These are phyloP conservation scores for Nasonovia ribisnigri DNA, from an alignment of 2,888 invertebrate species.

Conservation along the genomic window DNA sequence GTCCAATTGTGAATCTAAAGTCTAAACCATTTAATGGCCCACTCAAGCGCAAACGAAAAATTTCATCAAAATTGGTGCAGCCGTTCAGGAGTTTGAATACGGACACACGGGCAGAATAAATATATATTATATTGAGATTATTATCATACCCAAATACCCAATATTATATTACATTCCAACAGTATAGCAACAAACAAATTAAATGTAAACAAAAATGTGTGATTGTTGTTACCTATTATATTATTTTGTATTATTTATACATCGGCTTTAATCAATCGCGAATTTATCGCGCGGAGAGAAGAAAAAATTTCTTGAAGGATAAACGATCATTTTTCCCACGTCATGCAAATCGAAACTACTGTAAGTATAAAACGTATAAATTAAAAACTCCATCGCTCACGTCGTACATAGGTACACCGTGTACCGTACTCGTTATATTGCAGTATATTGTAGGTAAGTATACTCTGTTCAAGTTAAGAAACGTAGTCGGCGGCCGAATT, in stretches of 20 bases:
- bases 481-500: no score
- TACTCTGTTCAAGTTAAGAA: no score
- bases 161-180: not conserved
- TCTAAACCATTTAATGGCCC: no score
- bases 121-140: not conserved
- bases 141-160: not conserved
- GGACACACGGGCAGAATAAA: no score
- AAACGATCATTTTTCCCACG: not conserved
- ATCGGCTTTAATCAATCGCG: not conserved
- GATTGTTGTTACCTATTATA: not conserved
- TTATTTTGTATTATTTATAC: not conserved
- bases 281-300: not conserved
- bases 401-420: not conserved
- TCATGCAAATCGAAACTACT: constrained; percentile 18
- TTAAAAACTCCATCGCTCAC: not conserved
- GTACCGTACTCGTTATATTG: not conserved
- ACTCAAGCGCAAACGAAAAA: no score
- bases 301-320: not conserved
- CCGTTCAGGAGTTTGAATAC: no score
- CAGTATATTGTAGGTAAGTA: not conserved
- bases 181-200: constrained; percentile 37
- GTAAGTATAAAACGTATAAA: not conserved
- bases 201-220: constrained; percentile 42
- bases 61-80: no score
- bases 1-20: no score